Conservation (phyloP, 30 jellyfish, hydroid and myxozoan species). For the Aurelia coerulea region DNA sequence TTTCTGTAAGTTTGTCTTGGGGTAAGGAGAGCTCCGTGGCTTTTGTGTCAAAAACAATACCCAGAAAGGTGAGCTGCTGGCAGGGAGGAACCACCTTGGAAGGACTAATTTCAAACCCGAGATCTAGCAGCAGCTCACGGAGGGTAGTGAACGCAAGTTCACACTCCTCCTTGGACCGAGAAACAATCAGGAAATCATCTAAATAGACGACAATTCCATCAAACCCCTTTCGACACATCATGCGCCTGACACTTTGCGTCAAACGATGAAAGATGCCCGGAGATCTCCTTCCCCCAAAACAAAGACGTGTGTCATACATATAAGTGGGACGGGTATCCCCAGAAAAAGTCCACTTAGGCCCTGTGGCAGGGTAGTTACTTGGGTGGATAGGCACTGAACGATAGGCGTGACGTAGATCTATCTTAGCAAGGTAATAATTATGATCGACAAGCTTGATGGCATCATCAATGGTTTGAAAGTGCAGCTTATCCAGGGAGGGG, state of each 20-base stretch:
- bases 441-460: conserved; percentile 13
- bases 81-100: conserved; percentile 1
- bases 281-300: no score
- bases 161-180: background rate
- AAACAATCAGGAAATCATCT: background rate
- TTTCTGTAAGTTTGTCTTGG: background rate
- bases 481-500: background rate
- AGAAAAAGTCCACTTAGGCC: no score
- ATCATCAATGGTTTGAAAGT: background rate
- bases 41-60: no score
- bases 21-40: background rate
- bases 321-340: no score
- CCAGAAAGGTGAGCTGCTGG: no score
- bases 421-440: background rate
- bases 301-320: no score
- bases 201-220: background rate
- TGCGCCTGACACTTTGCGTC: no score
- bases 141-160: background rate
- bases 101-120: background rate
- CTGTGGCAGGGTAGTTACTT: no score
- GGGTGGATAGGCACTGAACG: background rate
- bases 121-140: background rate
- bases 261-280: no score
- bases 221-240: background rate
- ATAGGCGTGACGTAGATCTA: background rate